phyloP scores from a whole-genome alignment of 2,113 vertebrate species.

The Calypte anna region DNA sequence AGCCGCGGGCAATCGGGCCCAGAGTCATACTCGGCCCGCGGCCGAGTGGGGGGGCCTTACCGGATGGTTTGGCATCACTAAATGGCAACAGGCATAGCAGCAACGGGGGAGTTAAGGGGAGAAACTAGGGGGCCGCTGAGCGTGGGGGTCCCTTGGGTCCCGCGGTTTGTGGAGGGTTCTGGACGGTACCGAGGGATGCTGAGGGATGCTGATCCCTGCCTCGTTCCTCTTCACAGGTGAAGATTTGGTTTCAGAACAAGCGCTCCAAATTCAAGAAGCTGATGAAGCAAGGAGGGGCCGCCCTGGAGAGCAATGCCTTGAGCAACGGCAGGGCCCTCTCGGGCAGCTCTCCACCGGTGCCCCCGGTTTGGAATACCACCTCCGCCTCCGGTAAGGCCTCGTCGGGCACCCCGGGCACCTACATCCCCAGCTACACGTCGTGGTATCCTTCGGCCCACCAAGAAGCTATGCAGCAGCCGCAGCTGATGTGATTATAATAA shows the following conservation, averaged over 20 bases:
- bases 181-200: not conserved
- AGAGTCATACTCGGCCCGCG: not conserved
- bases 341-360: conserved; percentile 87
- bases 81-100: not conserved
- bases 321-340: conserved; percentile 91
- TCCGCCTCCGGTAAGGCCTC: conserved; percentile 90
- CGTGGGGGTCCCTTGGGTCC: not conserved
- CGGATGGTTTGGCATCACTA: not conserved
- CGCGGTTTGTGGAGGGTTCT: too few relatives aligned
- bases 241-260: conserved; percentile 99
- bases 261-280: conserved; percentile 99
- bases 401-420: conserved; percentile 86
- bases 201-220: not conserved
- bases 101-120: too few relatives aligned
- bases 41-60: not conserved
- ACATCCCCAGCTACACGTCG: conserved; percentile 98
- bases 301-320: conserved; percentile 87
- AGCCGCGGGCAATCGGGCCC: not conserved
- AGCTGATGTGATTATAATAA: conserved; percentile 89
- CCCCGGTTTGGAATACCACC: conserved; percentile 92
- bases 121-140: not conserved
- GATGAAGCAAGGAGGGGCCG: conserved; percentile 91
- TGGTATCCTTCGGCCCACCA: conserved; percentile 98
- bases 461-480: conserved; percentile 99
- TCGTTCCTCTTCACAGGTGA: conserved; percentile 82